Evolutionary conservation across 2,888 invertebrate genomes (phyloP), one percentile per base, ranked within the genome.

Genomic region (Molorchus minor): DNA sequence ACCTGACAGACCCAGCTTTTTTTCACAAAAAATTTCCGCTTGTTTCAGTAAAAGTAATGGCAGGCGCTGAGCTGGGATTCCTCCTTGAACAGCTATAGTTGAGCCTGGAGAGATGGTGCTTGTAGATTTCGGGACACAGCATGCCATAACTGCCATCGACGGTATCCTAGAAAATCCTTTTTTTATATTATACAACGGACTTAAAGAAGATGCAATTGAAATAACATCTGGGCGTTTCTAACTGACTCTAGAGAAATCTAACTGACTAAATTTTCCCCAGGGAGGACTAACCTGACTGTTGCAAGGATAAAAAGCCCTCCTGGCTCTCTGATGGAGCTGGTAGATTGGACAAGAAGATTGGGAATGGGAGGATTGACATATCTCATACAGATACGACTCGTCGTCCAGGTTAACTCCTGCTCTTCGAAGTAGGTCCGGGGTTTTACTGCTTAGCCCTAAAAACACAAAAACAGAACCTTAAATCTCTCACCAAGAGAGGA

Each of bases 31-130:
- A 64, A 17, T 64, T 54, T 45, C 68, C 70, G 35, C 60, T 65
- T 19, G 49, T 56, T 25, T 70, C 67, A 2, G 83, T 85, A 76
- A 87, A 87, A 13, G 85, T 81, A 21, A 87, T 86, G n/a, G 81
- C 84, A 0, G 87, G 87, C 2, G 86, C 87, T 0, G 87, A 87
- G 72, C 85, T 82, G 67, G 85, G 85, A 43, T 78, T 76, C 13
- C 75, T 67, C 7, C 59, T 61, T 1, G 65, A 33, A 30, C 53
- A 60, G 19, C 17, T 21, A 30, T 61, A 70, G 33, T 62, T 66
- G 46, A 64, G 57, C 56, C 61, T 68, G 44, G 52, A 58, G 41
- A 51, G 62, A 49, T 61, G 67, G 55, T 61, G 67, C 53, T 51
- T 61, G 56, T 66, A 63, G 57, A 66, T 66, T 46, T 66, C 61